Percentiles rank a stretch among this genome's conserved stretches.
Conservation (phyloP, 2,113 vertebrate species). For the Pluvianellus socialis region DNA sequence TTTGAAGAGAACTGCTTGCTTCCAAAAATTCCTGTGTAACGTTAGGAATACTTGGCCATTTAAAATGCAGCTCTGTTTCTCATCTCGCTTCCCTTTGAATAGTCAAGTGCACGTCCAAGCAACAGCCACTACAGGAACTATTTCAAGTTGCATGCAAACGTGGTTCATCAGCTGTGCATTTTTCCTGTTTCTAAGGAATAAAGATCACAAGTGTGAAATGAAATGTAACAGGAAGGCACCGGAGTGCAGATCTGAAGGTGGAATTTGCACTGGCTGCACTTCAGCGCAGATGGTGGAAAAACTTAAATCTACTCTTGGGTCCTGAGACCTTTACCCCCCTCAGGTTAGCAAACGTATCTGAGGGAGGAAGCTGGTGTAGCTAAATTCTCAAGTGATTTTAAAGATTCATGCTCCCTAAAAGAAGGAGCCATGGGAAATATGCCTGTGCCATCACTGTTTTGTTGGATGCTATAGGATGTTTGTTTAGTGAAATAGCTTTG, state of each 20-base stretch:
- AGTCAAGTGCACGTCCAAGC: neutral
- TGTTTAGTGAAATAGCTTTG: constrained; percentile 12
- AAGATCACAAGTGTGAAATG: constrained; percentile 46
- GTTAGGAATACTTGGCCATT: neutral
- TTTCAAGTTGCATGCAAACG: neutral
- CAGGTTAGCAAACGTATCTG: neutral
- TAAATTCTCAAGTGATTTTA: constrained; percentile 2
- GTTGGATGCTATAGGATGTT: constrained; percentile 22
- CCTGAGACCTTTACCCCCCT: constrained; percentile 20
- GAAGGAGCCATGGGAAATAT: neutral
- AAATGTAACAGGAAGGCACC: constrained; percentile 43
- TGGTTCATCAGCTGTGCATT: constrained; percentile 15
- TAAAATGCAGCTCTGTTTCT: neutral
- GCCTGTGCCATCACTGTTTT: neutral
- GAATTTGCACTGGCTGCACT: constrained; percentile 46
- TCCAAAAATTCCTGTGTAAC: neutral
- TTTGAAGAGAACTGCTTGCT: neutral
- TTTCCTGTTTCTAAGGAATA: constrained; percentile 51
- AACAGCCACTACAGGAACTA: neutral
- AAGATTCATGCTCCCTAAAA: constrained; percentile 33
- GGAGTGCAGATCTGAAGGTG: constrained; percentile 22
- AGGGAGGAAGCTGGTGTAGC: neutral
- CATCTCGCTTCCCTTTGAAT: neutral
- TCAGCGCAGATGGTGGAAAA: constrained; percentile 22
- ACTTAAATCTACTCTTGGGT: neutral